Base-by-base conservation (phyloP, 2,113 vertebrate species). In the human region DNA sequence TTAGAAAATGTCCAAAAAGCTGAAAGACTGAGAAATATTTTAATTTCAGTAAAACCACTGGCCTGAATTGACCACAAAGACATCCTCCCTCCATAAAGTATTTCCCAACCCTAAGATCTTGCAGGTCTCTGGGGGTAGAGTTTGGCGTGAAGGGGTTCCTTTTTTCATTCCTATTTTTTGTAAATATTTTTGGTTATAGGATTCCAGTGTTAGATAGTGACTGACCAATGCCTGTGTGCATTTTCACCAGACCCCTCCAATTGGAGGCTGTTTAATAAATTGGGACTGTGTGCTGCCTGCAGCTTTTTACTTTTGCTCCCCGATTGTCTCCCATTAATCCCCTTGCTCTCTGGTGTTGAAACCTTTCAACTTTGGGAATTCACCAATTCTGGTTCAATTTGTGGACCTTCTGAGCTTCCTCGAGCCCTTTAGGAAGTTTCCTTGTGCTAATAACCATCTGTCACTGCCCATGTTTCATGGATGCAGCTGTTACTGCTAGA, bases 391-490 rank as follows among this genome's bases (percentile, higher is more conserved):
- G 59, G 86, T 97, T 96, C 8, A 50, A 45, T 84, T 23, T 40
- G 68, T 68, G 87, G 32, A 40, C n/a, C 17, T 87, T 73, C 52
- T 78, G 80, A 87, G 89, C 23, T 92, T 89, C 43, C 40, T 80
- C 1, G 0, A 8, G 45, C 75, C 72, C 61, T 94, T 38, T 81
- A 79, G 35, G 75, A 93, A 22, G 8, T 6, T 97, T 97, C 50
- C 38, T 83, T 0, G 43, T 13, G 8, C 91, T 96, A 76, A 92
- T 96, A 98, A 82, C 79, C 82, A 86, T 96, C 92, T 94, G 64
- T 97, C 88, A 91, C 86, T 90, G 90, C 45, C 68, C 68, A 2
- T 87, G 73, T 43, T 75, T 96, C 97, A 90, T 23, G 93, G 0
- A 64, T n/a, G 68, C 38, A 95, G 78, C 75, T 59, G 64, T 6